Base-by-base conservation (phyloP, 2,797 vertebrate genomes). In the Serranus cabrilla region DNA sequence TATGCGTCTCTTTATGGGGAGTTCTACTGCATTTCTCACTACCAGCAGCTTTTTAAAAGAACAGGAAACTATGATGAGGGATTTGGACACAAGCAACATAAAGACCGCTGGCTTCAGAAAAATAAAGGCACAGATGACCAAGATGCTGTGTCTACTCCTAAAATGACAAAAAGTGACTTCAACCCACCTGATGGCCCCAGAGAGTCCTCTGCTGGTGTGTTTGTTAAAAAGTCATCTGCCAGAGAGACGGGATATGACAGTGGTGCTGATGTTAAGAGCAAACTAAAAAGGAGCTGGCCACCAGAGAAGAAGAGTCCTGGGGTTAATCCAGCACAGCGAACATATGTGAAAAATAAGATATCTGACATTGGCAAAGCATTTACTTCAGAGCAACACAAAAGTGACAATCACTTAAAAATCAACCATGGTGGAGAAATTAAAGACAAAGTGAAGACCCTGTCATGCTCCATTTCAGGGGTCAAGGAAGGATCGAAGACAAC, bases 21-120 rank as follows among this genome's bases (percentile, higher is more conserved):
- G 45, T 94, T 97, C 79, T 97, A 96, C 92, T 97, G 97, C 90
- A 89, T 91, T 75, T 82, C 88, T 83, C 96, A 97, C 89, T 95
- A 95, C 87, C 93, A 95, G 63, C 94, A 96, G 88, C 93, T 96
- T 80, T 94, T 95, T 76, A 95, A 91, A 87, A 87, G 78, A 69
- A 94, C 92, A 66, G 94, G 90, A 71, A 95, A 95, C 79, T 95
- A 95, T 68, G 94, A 95, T 42, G 94, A 95, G 76, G 95, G 94
- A 57, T 95, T 96, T 79, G 94, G 94, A 1, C 92, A 88, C 83
- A 92, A 65, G 69, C 94, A 94, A 71, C 94, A 95, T 74, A 96
- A 95, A 92, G 92, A 96, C 76, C 93, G 27, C 34, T 95, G 94
- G 94, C 82, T 95, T 81, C 76, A 73, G 67, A 95, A 92, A 82